Evolutionary conservation across 2,888 invertebrate genomes (phyloP), one percentile per base, ranked within the genome.

Genomic region (Sabellastarte sp.): DNA sequence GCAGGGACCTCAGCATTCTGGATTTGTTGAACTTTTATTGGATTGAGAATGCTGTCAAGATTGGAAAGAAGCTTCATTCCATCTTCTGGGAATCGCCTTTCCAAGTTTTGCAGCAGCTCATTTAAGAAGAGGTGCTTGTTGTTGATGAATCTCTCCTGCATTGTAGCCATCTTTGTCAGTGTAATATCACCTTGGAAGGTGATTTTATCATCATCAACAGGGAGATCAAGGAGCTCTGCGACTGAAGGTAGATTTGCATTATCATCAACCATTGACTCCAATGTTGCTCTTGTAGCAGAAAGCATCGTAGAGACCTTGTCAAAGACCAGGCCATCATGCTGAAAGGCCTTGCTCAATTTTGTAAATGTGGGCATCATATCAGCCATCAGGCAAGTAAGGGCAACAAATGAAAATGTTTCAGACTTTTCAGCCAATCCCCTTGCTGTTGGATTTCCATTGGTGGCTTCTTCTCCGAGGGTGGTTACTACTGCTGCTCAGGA

Each of bases 41-140:
- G 53, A 53, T 26, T 53, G 20, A 53, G 28, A 20, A 53, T 26
- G 10, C 5, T 53, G 28, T 53, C 5, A 5, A 53, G 5, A 5
- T n/a, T 15, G 53, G 10, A 53, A n/a, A 10, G 20, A 5, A 26
- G 4, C 4, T 15, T 26, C 53, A 53, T 53, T 10, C 4, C 10
- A 24, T 53, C 28, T n/a, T 10, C 10, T 5, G 53, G 53, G 28
- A 53, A 53, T 5, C 53, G 10, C 26, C 53, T 53, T 26, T 53
- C 53, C 20, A 53, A 24, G 53, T 53, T 53, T 26, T 5, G 4
- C 26, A 53, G 24, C 5, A 53, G 53, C 53, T 53, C 53, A 53
- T 53, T 53, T n/a, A 53, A n/a, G 53, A 53, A 53, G 4, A 53
- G 26, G 53, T 53, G 4, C 26, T 53, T 53, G n/a, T n/a, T n/a